These are phyloP conservation scores for Pseudochirops cupreus DNA, from an alignment of 2,797 vertebrate genomes.

Conservation along the genomic window DNA sequence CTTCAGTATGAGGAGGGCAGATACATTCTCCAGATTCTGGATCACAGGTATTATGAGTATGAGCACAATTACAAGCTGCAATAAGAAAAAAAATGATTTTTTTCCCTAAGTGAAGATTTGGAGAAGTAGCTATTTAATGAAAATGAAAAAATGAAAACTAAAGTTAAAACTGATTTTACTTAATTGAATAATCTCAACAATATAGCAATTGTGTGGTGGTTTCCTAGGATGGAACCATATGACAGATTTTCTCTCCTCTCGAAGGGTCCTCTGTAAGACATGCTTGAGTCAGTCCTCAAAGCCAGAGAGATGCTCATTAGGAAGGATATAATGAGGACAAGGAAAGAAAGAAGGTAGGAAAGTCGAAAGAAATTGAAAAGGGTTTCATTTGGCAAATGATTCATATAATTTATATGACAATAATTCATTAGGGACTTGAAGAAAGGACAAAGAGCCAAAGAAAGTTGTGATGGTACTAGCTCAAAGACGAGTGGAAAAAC, in stretches of 20 bases:
- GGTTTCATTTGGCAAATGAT: not conserved
- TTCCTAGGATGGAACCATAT: not conserved
- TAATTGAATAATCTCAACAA: not conserved
- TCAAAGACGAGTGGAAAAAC: not conserved
- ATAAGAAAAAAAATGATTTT: not conserved
- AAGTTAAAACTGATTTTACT: not conserved
- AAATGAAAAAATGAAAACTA: accelerated
- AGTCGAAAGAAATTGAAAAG: not conserved
- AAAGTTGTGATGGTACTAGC: not conserved
- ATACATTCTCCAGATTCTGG: conserved; percentile 90
- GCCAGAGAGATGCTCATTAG: not conserved
- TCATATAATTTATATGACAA: not conserved
- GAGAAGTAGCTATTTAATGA: accelerated
- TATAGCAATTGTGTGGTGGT: not conserved
- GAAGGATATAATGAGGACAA: accelerated
- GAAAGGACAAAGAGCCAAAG: not conserved
- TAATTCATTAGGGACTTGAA: not conserved
- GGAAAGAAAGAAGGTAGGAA: not conserved
- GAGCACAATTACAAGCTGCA: conserved; percentile 92
- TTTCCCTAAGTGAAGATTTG: not conserved
- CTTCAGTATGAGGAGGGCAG: conserved; percentile 92
- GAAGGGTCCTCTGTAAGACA: not conserved
- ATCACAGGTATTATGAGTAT: conserved; percentile 93
- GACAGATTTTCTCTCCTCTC: not conserved
- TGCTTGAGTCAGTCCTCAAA: accelerated